Evolutionary conservation across 2,888 invertebrate genomes (phyloP).

Genomic region (Lutraria lutraria): DNA sequence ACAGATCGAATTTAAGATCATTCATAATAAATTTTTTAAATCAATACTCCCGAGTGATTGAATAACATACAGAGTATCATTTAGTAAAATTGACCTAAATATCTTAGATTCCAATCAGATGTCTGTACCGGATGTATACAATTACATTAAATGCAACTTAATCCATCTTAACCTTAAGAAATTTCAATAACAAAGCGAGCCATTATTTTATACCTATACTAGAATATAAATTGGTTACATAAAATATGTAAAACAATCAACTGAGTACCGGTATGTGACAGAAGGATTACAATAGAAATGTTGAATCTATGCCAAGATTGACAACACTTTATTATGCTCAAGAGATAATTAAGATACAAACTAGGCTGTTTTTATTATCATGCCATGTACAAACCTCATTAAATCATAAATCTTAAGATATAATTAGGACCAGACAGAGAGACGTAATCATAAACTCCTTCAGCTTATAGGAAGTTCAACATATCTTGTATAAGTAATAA

Average conservation of each 20-base stretch:
- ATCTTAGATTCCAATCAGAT: no score
- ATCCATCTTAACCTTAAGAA: no score
- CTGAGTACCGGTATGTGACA: not conserved
- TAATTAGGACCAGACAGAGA: not conserved
- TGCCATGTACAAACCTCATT: not conserved
- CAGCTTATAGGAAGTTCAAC: no score
- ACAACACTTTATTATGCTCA: not conserved
- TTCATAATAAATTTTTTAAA: no score
- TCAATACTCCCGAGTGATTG: no score
- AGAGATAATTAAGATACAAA: not conserved
- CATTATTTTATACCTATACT: not conserved
- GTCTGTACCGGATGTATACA: no score
- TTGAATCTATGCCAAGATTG: not conserved
- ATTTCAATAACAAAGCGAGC: no score
- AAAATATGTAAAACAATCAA: not conserved
- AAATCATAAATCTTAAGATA: not conserved
- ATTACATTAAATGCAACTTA: no score
- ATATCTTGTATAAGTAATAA: no score
- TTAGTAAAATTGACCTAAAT: no score
- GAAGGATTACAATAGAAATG: not conserved
- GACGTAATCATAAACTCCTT: not conserved
- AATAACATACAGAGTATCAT: no score
- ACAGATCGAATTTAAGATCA: no score
- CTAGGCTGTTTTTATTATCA: not conserved
- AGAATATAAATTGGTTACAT: not conserved